These are phyloP conservation scores for Danio rerio DNA, from an alignment of 2,113 vertebrate species.

Conservation along the genomic window DNA sequence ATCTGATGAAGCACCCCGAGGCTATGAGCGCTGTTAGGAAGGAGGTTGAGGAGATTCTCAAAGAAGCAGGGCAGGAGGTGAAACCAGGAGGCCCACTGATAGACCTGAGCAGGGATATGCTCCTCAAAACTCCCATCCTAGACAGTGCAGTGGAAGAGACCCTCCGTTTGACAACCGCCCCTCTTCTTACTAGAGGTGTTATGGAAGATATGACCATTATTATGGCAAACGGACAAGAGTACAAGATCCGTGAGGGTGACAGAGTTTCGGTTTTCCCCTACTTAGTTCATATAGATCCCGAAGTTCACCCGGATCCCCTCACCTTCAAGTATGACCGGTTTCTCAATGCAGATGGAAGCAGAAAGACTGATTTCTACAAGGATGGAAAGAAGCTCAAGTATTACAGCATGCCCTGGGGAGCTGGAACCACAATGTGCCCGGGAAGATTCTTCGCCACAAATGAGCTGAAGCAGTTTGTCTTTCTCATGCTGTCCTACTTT, in stretches of 20 bases:
- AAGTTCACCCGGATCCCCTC: slow-evolving; percentile 84
- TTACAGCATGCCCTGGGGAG: slow-evolving; percentile 92
- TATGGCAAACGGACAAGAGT: slow-evolving; percentile 73
- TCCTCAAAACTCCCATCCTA: slow-evolving; percentile 80
- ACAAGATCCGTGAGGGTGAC: slow-evolving; percentile 82
- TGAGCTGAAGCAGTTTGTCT: slow-evolving; percentile 89
- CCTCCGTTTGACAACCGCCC: slow-evolving; percentile 78
- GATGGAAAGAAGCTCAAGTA: slow-evolving; percentile 84
- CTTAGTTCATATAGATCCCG: slow-evolving; percentile 82
- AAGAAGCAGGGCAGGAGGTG: slow-evolving; percentile 71
- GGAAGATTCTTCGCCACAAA: slow-evolving; percentile 86
- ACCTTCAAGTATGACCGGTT: slow-evolving; percentile 86
- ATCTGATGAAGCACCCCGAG: slow-evolving; percentile 85
- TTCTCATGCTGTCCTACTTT: slow-evolving; percentile 85
- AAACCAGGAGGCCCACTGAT: slow-evolving; percentile 65
- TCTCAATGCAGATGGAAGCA: slow-evolving; percentile 78
- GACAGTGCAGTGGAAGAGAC: slow-evolving; percentile 92
- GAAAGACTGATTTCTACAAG: slow-evolving; percentile 87
- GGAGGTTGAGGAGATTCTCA: slow-evolving; percentile 77
- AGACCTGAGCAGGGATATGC: slow-evolving; percentile 74
- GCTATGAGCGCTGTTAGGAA: slow-evolving; percentile 84
- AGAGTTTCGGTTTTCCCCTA: slow-evolving; percentile 85
- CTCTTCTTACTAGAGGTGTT: slow-evolving; percentile 80
- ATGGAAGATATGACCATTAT: slow-evolving; percentile 76
- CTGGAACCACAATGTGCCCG: slow-evolving; percentile 85